Evolutionary conservation across 2,113 vertebrate genomes (phyloP).

Genomic region (Crotophaga sulcirostris): DNA sequence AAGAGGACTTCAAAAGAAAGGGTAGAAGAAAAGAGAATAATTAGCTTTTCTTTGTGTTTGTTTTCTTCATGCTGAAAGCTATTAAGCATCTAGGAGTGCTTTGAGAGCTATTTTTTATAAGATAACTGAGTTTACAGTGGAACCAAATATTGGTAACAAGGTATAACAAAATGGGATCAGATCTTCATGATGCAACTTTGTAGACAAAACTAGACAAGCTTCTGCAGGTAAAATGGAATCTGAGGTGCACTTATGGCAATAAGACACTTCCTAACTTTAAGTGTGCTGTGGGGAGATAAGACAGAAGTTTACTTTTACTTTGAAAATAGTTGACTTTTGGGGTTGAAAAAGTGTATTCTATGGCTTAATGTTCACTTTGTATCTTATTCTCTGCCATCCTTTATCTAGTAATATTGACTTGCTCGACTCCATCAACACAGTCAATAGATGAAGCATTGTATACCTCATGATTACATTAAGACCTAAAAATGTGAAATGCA

Average conservation of each 20-base stretch:
- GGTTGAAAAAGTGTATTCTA: neutral
- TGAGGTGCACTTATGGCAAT: neutral
- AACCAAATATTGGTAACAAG: neutral
- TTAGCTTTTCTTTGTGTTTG: neutral
- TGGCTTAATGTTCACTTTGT: slow-evolving; percentile 25
- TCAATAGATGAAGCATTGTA: slow-evolving; percentile 50
- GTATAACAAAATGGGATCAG: neutral
- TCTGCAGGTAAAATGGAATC: neutral
- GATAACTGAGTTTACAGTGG: neutral
- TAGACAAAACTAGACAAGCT: neutral
- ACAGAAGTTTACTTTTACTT: neutral
- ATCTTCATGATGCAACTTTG: neutral
- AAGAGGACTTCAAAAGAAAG: neutral
- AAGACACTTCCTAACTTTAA: neutral
- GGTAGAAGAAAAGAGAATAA: neutral
- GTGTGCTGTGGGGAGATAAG: neutral
- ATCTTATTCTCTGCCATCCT: slow-evolving; percentile 12
- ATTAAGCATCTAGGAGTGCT: neutral
- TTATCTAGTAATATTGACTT: slow-evolving; percentile 41
- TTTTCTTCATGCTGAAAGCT: neutral
- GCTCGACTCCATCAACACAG: slow-evolving; percentile 8
- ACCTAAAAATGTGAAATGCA: slow-evolving; percentile 63
- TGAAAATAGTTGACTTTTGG: slow-evolving; percentile 12
- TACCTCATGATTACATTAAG: slow-evolving; percentile 52
- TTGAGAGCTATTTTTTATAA: neutral